These are phyloP conservation scores for Oeneis ivallda DNA, from an alignment of 2,888 invertebrate genomes.

Conservation along the genomic window DNA sequence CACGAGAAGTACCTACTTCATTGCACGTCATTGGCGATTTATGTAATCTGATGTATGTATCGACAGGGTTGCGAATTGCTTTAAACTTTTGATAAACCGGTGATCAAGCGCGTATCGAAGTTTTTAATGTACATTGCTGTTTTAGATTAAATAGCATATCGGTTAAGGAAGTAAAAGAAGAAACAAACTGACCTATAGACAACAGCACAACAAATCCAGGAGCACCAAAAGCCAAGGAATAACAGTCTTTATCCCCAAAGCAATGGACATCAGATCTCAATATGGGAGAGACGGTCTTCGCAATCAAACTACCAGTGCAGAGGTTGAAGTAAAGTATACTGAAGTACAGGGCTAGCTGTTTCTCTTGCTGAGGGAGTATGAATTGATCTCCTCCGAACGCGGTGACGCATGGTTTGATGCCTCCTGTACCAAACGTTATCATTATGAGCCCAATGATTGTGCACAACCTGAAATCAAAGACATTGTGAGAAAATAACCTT, in stretches of 20 bases:
- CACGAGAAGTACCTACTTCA: no score
- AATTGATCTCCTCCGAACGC: constrained; percentile 93
- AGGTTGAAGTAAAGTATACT: constrained; percentile 88
- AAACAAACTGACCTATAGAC: constrained; percentile 82
- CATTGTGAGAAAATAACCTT: background rate
- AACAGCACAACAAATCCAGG: constrained; percentile 87
- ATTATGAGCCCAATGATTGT: constrained; percentile 85
- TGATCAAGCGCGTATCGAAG: no score
- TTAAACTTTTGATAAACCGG: no score
- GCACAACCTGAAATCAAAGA: constrained; percentile 70
- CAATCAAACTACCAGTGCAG: constrained; percentile 85
- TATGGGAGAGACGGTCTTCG: constrained; percentile 88
- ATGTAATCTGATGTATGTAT: no score
- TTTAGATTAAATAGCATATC: no score
- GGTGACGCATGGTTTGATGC: constrained; percentile 91
- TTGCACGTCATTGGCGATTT: no score
- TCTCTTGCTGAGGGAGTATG: constrained; percentile 82
- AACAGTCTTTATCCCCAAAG: constrained; percentile 85
- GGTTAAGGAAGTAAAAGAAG: background rate
- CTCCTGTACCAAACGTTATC: constrained; percentile 89
- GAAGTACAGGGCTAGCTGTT: constrained; percentile 86
- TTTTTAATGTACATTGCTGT: no score
- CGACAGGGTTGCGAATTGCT: no score
- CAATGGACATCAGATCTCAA: constrained; percentile 85
- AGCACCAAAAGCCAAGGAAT: constrained; percentile 88